Evolutionary conservation across 2,797 vertebrate species (phyloP).

Genomic region (Ispidina picta): DNA sequence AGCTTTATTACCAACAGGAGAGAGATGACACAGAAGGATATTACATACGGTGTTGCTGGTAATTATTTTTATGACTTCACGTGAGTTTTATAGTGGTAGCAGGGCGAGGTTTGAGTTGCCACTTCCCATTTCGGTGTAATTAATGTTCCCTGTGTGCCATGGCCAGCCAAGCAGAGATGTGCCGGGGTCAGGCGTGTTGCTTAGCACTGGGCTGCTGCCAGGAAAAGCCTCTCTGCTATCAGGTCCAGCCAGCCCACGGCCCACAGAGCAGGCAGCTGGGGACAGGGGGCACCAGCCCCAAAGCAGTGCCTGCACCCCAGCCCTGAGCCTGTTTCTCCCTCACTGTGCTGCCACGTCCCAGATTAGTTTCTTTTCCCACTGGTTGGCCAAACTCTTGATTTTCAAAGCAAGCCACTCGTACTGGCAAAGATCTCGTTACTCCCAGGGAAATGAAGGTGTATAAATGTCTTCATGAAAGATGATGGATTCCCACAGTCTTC

Average conservation of each 20-base stretch:
- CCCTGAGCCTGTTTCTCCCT: neutral
- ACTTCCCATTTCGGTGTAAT: constrained; percentile 7
- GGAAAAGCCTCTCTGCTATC: neutral
- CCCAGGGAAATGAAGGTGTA: neutral
- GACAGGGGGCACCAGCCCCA: neutral
- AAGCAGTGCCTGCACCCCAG: neutral
- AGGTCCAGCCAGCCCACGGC: neutral
- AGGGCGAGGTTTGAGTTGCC: neutral
- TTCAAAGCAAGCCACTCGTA: rapidly evolving
- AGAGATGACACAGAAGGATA: constrained; percentile 57
- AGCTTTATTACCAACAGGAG: constrained; percentile 69
- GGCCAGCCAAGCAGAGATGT: rapidly evolving
- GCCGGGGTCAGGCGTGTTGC: rapidly evolving
- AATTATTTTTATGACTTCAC: constrained; percentile 66
- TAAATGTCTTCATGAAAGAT: constrained; percentile 9
- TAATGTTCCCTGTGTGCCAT: rapidly evolving
- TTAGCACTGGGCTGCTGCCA: neutral
- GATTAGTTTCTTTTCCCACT: rapidly evolving
- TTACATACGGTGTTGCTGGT: constrained; percentile 24
- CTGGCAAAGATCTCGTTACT: rapidly evolving
- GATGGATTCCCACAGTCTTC: constrained; percentile 41
- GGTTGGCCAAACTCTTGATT: rapidly evolving
- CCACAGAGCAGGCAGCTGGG: neutral
- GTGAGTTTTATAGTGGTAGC: constrained; percentile 30
- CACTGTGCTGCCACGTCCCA: rapidly evolving